Conservation (phyloP, 2,888 invertebrate genomes). For the Dimorphilus gyrociliatus region DNA sequence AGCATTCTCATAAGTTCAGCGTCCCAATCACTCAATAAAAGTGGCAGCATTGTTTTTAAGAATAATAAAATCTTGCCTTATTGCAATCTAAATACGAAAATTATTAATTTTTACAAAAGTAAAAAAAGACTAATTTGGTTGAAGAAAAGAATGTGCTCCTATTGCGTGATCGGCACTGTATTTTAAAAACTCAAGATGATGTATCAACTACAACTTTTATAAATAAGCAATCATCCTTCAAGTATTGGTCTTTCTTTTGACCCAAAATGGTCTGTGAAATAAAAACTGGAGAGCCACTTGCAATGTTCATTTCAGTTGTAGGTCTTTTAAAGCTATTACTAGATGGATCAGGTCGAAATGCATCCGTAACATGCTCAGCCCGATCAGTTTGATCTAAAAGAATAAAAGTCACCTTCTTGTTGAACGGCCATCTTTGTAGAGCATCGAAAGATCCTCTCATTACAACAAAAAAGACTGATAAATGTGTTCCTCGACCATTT, state of each 20-base stretch:
- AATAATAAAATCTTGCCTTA: too few relatives aligned
- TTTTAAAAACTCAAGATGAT: too few relatives aligned
- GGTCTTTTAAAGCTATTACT: slow-evolving; percentile 32
- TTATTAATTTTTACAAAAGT: too few relatives aligned
- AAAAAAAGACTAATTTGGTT: too few relatives aligned
- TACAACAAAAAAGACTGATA: slow-evolving; percentile 33
- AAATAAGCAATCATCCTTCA: slow-evolving; percentile 25
- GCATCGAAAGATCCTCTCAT: slow-evolving; percentile 31
- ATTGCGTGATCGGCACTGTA: too few relatives aligned
- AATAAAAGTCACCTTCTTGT: slow-evolving; percentile 27
- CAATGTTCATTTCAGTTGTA: slow-evolving; percentile 33
- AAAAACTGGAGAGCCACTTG: slow-evolving; percentile 34
- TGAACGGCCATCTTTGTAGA: slow-evolving; percentile 29
- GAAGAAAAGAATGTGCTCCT: too few relatives aligned
- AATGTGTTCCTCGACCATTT: slow-evolving; percentile 25
- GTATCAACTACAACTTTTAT: slow-evolving; percentile 21
- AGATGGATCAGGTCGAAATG: slow-evolving; percentile 31
- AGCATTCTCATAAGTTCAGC: too few relatives aligned
- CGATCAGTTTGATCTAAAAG: slow-evolving; percentile 25
- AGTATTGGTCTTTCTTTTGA: slow-evolving; percentile 14
- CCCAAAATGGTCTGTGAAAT: slow-evolving; percentile 12
- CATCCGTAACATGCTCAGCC: slow-evolving; percentile 26
- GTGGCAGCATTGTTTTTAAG: too few relatives aligned
- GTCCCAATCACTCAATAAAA: too few relatives aligned
- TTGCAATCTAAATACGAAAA: too few relatives aligned